Conservation (phyloP, 2,113 vertebrate species). For the Lates calcarifer region DNA sequence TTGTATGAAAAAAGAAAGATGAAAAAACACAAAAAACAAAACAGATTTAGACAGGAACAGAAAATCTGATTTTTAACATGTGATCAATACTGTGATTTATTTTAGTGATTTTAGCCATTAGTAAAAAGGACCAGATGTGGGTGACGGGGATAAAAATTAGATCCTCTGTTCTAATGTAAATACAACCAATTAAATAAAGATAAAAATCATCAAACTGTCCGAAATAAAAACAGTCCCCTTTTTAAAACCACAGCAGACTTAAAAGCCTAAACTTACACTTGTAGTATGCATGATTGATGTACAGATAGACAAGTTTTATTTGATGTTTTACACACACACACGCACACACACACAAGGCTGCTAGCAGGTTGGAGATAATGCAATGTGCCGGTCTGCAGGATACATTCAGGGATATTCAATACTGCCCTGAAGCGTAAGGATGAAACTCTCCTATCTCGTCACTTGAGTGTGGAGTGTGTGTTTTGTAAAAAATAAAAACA, state of each 20-base stretch:
- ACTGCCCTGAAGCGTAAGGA: conserved; percentile 38
- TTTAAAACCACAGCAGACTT: conserved; percentile 94
- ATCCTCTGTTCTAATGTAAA: conserved; percentile 60
- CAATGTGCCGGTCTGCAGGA: conserved; percentile 88
- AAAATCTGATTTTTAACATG: conserved; percentile 33
- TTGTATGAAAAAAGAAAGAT: conserved; percentile 91
- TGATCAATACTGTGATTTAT: conserved; percentile 42
- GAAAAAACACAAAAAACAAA: conserved; percentile 83
- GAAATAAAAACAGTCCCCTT: conserved; percentile 90
- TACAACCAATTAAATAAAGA: conserved; percentile 69
- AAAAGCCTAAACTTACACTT: conserved; percentile 91
- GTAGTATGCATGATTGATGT: conserved; percentile 90
- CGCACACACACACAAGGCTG: conserved; percentile 29
- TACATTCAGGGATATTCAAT: conserved; percentile 83
- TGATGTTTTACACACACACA: conserved; percentile 84
- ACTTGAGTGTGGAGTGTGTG: conserved; percentile 41
- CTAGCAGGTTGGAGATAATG: conserved; percentile 88
- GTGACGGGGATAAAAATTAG: conserved; percentile 80
- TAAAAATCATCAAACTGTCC: conserved; percentile 88
- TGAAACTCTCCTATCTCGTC: conserved; percentile 19
- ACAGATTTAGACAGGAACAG: conserved; percentile 54
- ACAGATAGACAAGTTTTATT: conserved; percentile 88
- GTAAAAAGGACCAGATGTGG: conserved; percentile 45
- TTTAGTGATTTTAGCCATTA: conserved; percentile 30
- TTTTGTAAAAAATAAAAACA: conserved; percentile 80